Base-by-base conservation (phyloP, 1,140 invertebrate genomes). In the Camponotus floridanus region DNA sequence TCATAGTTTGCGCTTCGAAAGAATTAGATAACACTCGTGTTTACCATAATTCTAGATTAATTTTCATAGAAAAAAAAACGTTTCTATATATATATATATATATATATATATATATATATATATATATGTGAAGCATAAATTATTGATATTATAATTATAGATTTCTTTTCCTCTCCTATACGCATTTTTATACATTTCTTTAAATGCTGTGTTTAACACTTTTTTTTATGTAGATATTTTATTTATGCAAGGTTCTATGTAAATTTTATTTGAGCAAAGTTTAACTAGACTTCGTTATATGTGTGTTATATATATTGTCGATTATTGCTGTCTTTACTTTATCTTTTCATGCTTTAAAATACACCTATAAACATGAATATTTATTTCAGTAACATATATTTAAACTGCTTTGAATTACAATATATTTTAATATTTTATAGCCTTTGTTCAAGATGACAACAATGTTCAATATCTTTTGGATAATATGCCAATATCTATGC, bases 371-470 rank as follows among this genome's bases (percentile, higher is more conserved):
- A 31, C 45, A 51, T 31, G 33, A 18, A 5, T 15, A 13, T 51
- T 39, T 51, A 51, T 61, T 83, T 26, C 15, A 59, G 15, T 18
- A 13, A n/a, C 3, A 33, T 71, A 15, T 31, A 21, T 39, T 39
- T 59, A 26, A 71, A 21, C 7, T 42, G 7, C 33, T 48, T 39
- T 48, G 36, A 48, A 39, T 48, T 18, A 3, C 4, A 51, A 15
- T 65, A 48, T 45, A 90, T 51, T 76, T 84, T 86, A 6, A 11
- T 76, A 74, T 86, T 87, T 96, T 96, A 84, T 94, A 97, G 97
- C 96, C 86, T 97, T 97, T 92, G 96, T 97, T 88, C 96, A 97
- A 93, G 96, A 96, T 93, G 96, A 96, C 92, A 96, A 96, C 91
- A 96, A 97, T 90, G 95, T 97, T 87, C 96, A 96, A 91, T 97